These are phyloP conservation scores for Caenorhabditis remanei DNA, from an alignment of 1,140 invertebrate species.

Conservation along the genomic window DNA sequence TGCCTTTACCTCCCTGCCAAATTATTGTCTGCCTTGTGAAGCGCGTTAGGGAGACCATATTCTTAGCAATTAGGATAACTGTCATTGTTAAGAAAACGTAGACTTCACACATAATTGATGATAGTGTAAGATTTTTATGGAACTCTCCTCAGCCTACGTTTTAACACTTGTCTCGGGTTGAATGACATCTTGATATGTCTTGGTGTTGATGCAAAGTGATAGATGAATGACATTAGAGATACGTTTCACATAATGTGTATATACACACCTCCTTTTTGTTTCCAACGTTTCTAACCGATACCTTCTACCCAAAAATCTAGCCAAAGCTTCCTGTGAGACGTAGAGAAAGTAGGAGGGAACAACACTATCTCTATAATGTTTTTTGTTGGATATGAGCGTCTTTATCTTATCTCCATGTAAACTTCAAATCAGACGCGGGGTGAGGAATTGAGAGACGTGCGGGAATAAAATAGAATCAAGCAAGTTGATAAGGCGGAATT, in stretches of 20 bases:
- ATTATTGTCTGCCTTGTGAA: no score
- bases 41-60: no score
- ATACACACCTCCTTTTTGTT: not conserved
- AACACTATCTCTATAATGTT: conserved; percentile 2
- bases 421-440: not conserved
- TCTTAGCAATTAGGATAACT: not conserved
- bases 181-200: not conserved
- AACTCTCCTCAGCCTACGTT: not conserved
- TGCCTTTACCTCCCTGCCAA: not conserved
- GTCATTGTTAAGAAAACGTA: not conserved
- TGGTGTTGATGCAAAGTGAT: not conserved
- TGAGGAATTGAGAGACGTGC: not conserved
- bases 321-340: conserved; percentile 1
- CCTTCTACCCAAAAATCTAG: not conserved
- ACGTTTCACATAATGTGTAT: not conserved
- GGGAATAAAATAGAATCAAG: not conserved
- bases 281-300: conserved; percentile 17
- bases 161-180: no score
- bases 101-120: not conserved
- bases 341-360: not conserved
- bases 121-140: conserved; percentile 33
- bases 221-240: not conserved
- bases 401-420: not conserved
- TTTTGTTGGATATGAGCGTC: conserved; percentile 32
- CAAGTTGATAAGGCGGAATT: conserved; percentile 50